A percentile compares a stretch with the other conserved stretches of the same genome.
phyloP scores from a whole-genome alignment of 2,888 invertebrate species.

The Sicus ferrugineus region DNA sequence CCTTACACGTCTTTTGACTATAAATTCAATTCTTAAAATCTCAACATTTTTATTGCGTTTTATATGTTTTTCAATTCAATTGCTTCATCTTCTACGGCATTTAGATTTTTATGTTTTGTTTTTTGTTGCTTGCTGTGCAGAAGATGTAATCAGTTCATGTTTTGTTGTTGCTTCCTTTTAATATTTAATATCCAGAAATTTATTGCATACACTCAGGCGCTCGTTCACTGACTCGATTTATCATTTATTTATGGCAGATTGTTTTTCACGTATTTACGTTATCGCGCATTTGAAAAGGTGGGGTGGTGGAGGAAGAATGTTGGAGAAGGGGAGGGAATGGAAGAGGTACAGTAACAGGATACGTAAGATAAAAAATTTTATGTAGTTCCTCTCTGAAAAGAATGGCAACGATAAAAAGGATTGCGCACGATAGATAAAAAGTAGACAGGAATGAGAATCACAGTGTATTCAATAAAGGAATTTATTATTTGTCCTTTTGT shows the following conservation, averaged over 20 bases:
- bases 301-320: no score
- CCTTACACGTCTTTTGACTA: not conserved
- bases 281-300: not conserved
- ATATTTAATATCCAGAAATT: constrained; percentile 23
- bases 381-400: no score
- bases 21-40: not conserved
- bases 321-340: no score
- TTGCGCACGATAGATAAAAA: no score
- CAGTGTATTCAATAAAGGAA: no score
- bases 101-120: not conserved
- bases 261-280: not conserved
- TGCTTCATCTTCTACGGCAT: not conserved
- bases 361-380: no score
- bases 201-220: constrained; percentile 25
- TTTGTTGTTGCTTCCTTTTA: constrained; percentile 3
- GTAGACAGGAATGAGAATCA: no score
- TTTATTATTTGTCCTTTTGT: no score
- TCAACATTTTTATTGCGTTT: not conserved
- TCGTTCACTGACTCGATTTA: not conserved
- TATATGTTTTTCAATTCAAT: not conserved
- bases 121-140: not conserved
- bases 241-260: constrained; percentile 21
- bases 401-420: no score
- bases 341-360: no score
- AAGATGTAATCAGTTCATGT: not conserved